Base-by-base conservation (phyloP, 2,113 vertebrate genomes). In the Corythornis madagascariensis region DNA sequence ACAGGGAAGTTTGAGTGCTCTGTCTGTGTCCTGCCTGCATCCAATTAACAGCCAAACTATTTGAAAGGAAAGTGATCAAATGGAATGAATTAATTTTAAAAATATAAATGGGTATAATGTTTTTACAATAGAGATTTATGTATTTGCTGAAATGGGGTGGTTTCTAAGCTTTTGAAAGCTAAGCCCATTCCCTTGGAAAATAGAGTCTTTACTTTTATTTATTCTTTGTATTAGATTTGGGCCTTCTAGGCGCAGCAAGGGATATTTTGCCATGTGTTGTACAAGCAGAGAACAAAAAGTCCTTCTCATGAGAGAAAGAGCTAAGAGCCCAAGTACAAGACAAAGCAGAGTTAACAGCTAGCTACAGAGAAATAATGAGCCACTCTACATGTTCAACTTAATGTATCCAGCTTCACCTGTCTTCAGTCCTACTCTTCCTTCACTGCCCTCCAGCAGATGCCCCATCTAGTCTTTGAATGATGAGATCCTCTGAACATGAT, bases 11-110 rank as follows among this genome's bases (percentile, higher is more conserved):
- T 59, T 63, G 63, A 86, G 43, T 16, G 55, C 71, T 89, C 77
- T 83, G 38, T 50, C 64, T 91, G 65, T 86, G 78, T 80, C 91
- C 87, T 93, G 91, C 89, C 91, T 93, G 94, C 47, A 86, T 71
- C 75, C 75, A 94, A 91, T 96, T 95, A 96, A 66, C 84, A 77
- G 84, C 17, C 71, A 80, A 93, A 94, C 35, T 83, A 16, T 93
- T 91, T 94, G 89, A 93, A 94, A 95, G 33, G 83, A 88, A 94
- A 96, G 79, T 93, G 78, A 96, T 95, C 89, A 93, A 95, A 93
- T 85, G 71, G 87, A 94, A 94, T 80, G 64, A 92, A 94, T 66
- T 76, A 13, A 92, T 87, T 92, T 56, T 5, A 75, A 93, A 95
- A 92, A 73, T 92, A 89, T 59, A 76, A 94, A 90, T 50, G 83